Evolutionary conservation across 2,888 invertebrate species (phyloP).

Genomic region (Leuctra nigra): DNA sequence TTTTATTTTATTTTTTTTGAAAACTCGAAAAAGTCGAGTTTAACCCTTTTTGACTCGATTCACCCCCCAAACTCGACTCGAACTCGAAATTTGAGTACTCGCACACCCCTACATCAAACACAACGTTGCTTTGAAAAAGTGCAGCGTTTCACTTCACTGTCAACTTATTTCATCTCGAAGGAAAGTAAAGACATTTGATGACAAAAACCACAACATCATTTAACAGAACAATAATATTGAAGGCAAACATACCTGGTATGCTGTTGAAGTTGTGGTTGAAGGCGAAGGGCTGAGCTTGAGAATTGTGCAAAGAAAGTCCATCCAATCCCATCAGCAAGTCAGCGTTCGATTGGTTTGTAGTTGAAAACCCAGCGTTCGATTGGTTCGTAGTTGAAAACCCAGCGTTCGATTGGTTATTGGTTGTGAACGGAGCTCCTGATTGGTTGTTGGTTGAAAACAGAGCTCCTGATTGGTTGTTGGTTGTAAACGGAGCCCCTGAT

Average conservation of each 20-base stretch:
- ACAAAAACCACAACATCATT: too few species aligned
- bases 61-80: too few species aligned
- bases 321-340: constrained; percentile 32
- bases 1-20: too few species aligned
- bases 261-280: constrained; percentile 18
- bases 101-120: too few species aligned
- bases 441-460: not conserved
- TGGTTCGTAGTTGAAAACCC: constrained; percentile 10
- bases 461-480: not conserved
- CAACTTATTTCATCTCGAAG: not conserved
- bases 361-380: not conserved
- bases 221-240: too few species aligned
- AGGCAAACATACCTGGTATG: constrained; percentile 21
- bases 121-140: too few species aligned
- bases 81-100: too few species aligned
- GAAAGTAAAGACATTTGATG: too few species aligned
- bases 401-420: not conserved
- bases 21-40: too few species aligned
- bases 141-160: too few species aligned
- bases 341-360: constrained; percentile 29
- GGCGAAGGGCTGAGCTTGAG: not conserved
- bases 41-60: too few species aligned
- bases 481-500: not conserved
- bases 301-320: constrained; percentile 10
- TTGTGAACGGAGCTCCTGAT: not conserved